Base-by-base conservation (phyloP, 1,140 invertebrate genomes). In the Bilobella aurantiaca region DNA sequence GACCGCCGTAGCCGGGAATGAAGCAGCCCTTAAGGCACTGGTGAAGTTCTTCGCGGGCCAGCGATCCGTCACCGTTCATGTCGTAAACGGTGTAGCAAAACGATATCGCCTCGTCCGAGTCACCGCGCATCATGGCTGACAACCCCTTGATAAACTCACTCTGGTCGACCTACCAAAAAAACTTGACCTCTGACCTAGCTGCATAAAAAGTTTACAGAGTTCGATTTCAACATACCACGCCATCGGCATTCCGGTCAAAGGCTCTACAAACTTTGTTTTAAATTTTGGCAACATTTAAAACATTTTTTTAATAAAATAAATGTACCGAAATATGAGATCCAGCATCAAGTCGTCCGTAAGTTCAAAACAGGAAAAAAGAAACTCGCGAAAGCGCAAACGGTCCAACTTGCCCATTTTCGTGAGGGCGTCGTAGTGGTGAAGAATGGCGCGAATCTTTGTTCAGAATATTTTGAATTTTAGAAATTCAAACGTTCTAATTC, bases 41-140 rank as follows among this genome's bases (percentile, higher is more conserved):
- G 74, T 92, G 92, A 83, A 94, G 89, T 76, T 94, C 91, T 65
- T 93, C 90, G 69, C 86, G 86, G 0, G 86, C 89, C 23, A 94
- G 88, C 68, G 81, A 89, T 0, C 90, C 89, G 73, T 93, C 91
- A 3, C 81, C 34, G 34, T 42, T 42, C 34, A 42, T 42, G 18
- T 42, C 34, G 8, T 42, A 42, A 42, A 42, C 8, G 34, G 34
- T 12, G 34, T 42, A 42, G 34, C 34, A 42, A 18, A 42, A 42
- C 18, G 8, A 8, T 18, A 18, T 42, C 34, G 18, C 18, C 34
- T 42, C 34, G 34, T 42, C 34, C 8, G 34, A 42, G 34, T 42
- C 34, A 12, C 34, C 34, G 18, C 34, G 34, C 8, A 42, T 42
- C 34, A 42, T 42, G 34, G 18, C 18, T 8, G 34, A 42, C 8